Evolutionary conservation across 1,140 invertebrate genomes (phyloP), one percentile per base, ranked within the genome.

Genomic region (Macrotrachela quadricornifera): DNA sequence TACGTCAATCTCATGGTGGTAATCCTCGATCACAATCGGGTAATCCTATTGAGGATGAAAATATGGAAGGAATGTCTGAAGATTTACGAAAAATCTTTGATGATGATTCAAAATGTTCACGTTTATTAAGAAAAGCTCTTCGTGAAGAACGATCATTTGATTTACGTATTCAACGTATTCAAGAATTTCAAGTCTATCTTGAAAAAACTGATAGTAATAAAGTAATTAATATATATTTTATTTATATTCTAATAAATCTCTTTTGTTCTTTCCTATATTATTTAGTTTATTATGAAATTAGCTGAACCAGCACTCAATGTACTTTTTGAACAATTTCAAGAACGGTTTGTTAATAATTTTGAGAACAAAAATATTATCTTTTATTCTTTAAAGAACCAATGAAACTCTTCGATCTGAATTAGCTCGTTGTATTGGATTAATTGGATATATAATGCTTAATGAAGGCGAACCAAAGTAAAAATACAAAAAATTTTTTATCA

Each of bases 51-150:
- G 21, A 30, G 2, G 21, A 30, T 30, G 21, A 30, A 30, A 30
- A 8, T 30, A 30, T 8, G 3, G 21, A 30, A 30, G 21, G 21
- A 30, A 30, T 30, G 8, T 30, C 21, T 30, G 21, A 30, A 53
- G 51, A 53, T 30, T 44, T 47, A 18, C 46, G 39, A 10, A 44
- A 47, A 48, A 40, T 53, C 16, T 47, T 46, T 42, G 37, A 38
- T 18, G 51, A 53, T 47, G 51, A 53, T 15, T 53, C 51, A 15
- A 53, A 53, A 21, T 53, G 46, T 48, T 37, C 51, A 18, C 14
- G 51, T 13, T 44, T 46, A 36, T 36, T 53, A 10, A 53, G 46
- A 40, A 53, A 53, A 37, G 44, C 46, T 6, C 40, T 53, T 4
- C 30, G 51, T 16, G 51, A 53, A 6, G 51, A 53, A 47, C 44